phyloP scores from a whole-genome alignment of 2,888 invertebrate genomes.

The Atherix ibis region DNA sequence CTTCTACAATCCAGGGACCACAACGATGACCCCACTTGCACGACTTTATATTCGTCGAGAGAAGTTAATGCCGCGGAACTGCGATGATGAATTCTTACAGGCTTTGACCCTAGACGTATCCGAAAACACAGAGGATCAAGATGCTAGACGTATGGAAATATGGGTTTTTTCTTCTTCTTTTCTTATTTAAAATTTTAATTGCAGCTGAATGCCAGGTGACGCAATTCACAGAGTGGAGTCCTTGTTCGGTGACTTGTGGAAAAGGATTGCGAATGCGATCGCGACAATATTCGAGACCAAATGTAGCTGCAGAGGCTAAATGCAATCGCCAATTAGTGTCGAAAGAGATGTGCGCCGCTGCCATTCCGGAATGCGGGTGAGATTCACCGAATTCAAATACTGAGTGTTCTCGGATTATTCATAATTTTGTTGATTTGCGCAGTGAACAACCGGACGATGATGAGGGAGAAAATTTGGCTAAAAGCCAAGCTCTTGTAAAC shows the following conservation, averaged over 20 bases:
- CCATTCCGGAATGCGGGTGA: conserved; percentile 57
- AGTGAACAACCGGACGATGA: conserved; percentile 19
- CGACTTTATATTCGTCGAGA: conserved; percentile 61
- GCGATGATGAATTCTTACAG: conserved; percentile 47
- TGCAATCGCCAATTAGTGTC: conserved; percentile 61
- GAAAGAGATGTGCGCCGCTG: conserved; percentile 82
- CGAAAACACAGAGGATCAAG: conserved; percentile 51
- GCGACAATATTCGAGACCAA: conserved; percentile 50
- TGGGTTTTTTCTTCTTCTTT: not conserved
- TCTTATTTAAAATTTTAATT: conserved; percentile 9
- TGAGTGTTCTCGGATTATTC: too few relatives aligned
- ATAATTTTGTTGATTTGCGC: not conserved
- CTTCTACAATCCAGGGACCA: conserved; percentile 61
- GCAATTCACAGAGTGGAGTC: conserved; percentile 60
- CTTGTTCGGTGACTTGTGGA: conserved; percentile 76
- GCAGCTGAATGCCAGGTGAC: conserved; percentile 67
- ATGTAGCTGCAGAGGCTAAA: conserved; percentile 53
- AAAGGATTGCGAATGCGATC: conserved; percentile 69
- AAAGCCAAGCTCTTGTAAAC: conserved; percentile 21
- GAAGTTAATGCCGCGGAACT: conserved; percentile 54
- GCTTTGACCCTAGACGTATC: conserved; percentile 43
- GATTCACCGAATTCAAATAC: conserved; percentile 15
- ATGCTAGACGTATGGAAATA: conserved; percentile 41
- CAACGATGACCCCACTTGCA: conserved; percentile 70
- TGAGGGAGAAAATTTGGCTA: conserved; percentile 30